Percentiles rank a stretch among this genome's conserved stretches.
Conservation (phyloP, 2,113 vertebrate species). For the Clinocottus analis region DNA sequence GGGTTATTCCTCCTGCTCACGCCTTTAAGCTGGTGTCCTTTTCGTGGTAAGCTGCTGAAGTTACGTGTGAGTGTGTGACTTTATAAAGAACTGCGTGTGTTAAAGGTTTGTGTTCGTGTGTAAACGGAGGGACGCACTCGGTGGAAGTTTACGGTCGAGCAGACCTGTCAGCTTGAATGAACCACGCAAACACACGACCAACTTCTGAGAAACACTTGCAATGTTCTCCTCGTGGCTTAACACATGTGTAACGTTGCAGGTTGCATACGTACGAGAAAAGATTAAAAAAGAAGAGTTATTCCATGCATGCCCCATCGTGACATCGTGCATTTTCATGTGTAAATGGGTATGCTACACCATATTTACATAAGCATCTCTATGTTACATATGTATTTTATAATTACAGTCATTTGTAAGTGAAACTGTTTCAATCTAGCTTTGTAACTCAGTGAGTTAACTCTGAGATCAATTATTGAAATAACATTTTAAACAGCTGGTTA, state of each 20-base stretch:
- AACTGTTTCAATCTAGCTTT: neutral
- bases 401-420: neutral
- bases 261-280: neutral
- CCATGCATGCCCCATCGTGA: no score
- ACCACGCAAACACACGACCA: neutral
- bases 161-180: conserved; percentile 33
- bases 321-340: neutral
- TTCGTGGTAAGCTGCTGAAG: conserved; percentile 40
- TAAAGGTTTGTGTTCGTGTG: neutral
- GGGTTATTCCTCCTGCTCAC: conserved; percentile 28
- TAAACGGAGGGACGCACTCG: neutral
- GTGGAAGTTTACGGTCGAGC: neutral
- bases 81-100: neutral
- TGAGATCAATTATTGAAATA: neutral
- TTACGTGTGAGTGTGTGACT: no score
- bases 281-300: neutral
- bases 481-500: no score
- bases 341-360: no score
- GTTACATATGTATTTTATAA: neutral
- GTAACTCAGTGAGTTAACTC: neutral
- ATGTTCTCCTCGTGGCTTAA: neutral
- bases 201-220: neutral
- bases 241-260: neutral
- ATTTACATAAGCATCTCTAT: neutral
- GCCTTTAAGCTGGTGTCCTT: neutral